phyloP scores from a whole-genome alignment of 2,888 invertebrate genomes.

The Masnerella sp. region DNA sequence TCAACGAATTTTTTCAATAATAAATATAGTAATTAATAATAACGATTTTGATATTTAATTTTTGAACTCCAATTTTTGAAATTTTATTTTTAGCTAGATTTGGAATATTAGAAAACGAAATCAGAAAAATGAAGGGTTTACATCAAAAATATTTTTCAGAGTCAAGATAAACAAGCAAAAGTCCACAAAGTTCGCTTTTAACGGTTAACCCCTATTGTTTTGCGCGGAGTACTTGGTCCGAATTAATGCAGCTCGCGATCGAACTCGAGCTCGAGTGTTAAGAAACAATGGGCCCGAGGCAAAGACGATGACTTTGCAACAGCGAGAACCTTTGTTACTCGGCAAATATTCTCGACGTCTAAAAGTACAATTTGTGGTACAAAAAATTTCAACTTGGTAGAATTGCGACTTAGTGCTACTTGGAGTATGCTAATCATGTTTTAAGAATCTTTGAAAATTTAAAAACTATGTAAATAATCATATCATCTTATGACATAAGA shows the following conservation, averaged over 20 bases:
- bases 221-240: conserved; percentile 51
- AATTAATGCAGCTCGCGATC: conserved; percentile 51
- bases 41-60: too few relatives aligned
- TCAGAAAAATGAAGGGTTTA: conserved; percentile 21
- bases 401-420: too few relatives aligned
- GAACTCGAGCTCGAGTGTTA: conserved; percentile 50
- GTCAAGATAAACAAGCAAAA: conserved; percentile 54
- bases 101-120: too few relatives aligned
- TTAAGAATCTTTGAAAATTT: background rate
- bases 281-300: conserved; percentile 47
- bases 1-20: too few relatives aligned
- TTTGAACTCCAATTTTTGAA: too few relatives aligned
- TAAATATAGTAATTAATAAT: too few relatives aligned
- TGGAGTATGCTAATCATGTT: too few relatives aligned
- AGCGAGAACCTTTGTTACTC: conserved; percentile 43
- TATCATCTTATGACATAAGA: too few relatives aligned
- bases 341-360: conserved; percentile 46
- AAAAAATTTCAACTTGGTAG: conserved; percentile 19
- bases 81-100: too few relatives aligned
- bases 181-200: conserved; percentile 54
- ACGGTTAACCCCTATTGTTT: conserved; percentile 57
- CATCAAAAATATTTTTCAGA: conserved; percentile 48
- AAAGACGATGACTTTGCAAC: conserved; percentile 58
- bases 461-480: too few relatives aligned
- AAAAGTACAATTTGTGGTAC: conserved; percentile 30